Evolutionary conservation across 2,113 vertebrate genomes (phyloP), one percentile per base, ranked within the genome.

Genomic region (mouse (Mus musculus)): DNA sequence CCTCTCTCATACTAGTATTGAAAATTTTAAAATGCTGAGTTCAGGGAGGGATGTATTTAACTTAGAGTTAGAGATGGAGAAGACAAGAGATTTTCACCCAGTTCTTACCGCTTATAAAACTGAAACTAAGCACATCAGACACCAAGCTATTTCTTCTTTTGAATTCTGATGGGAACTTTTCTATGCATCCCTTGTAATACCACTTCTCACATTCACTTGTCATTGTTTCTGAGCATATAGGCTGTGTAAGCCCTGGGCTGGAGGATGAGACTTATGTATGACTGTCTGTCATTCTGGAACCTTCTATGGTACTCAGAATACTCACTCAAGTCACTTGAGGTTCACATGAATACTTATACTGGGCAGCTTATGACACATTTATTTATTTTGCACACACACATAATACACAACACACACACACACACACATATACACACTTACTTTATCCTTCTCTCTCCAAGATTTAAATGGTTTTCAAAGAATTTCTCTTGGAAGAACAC

Each of bases 391-490:
- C 46, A 36, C 54, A 33, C 3, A 54, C 12, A 54, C 54, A 54
- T 54, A 54, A 54, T 13, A 54, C 54, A 54, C 54, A 54, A 19
- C 28, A 52, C 49, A 33, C 49, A 54, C 28, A 36, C 73, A 19
- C 19, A 42, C 63, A 54, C 54, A 54, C 77, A 80, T 26, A 78
- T 33, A 56, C 52, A 56, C 52, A 20, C 49, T 20, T 22, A 39
- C n/a, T 73, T 39, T 73, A 39, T 36, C 69, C 16, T n/a, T 3
- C 9, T 19, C 10, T 9, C n/a, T 42, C 20, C 36, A 59, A 59
- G 26, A 88, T 96, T 87, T 84, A 91, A 91, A 52, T 97, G 65
- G 81, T 75, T 94, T 94, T 88, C 80, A 69, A 93, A 73, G 14
- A 2, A 11, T 92, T 91, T 94, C 89, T 17, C 65, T 72, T 91